Base-by-base conservation (phyloP, 2,888 invertebrate species). In the Pollenia labialis region DNA sequence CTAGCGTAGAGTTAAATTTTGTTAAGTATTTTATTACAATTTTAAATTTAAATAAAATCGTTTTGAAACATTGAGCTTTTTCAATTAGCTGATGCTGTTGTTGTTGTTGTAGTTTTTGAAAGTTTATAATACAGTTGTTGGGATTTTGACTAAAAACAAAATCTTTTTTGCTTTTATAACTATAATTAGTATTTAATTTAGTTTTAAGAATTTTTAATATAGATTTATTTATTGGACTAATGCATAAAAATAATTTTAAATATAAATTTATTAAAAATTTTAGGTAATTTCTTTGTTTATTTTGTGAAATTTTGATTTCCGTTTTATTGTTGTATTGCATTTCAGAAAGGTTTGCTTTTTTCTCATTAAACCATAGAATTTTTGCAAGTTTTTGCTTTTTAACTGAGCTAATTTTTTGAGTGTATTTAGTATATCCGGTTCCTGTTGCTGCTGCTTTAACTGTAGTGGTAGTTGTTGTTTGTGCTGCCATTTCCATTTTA, bases 401-500 rank as follows among this genome's bases (percentile, higher is more conserved):
- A 46, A 32, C 68, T 46, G 54, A 40, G 44, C 18, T 76, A 76
- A 72, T 81, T 50, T 76, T 85, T 66, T 60, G 56, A 72, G 77
- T 81, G 81, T 68, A 72, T 42, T 32, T 32, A 32, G 54, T 18
- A 79, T 52, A 68, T 86, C 40, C 69, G 82, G 62, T 74, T 87
- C 74, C 62, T 79, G 79, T 83, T 83, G 77, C 66, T 81, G 69
- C n/a, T 46, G 40, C 18, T 52, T 56, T 48, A n/a, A 54, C 32
- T 64, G 40, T n/a, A 44, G 12, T 18, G 50, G 46, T 64, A 54
- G 72, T 32, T 82, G 56, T 56, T 71, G 71, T 62, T 62, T 69
- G 56, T 60, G 23, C 48, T 88, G 88, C 66, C 85, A 56, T 80
- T 81, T 72, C 77, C 81, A 74, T 82, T 87, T 83, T 74, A 81